Conservation (phyloP, 2,888 invertebrate genomes). For the Drosophila infuscata region DNA sequence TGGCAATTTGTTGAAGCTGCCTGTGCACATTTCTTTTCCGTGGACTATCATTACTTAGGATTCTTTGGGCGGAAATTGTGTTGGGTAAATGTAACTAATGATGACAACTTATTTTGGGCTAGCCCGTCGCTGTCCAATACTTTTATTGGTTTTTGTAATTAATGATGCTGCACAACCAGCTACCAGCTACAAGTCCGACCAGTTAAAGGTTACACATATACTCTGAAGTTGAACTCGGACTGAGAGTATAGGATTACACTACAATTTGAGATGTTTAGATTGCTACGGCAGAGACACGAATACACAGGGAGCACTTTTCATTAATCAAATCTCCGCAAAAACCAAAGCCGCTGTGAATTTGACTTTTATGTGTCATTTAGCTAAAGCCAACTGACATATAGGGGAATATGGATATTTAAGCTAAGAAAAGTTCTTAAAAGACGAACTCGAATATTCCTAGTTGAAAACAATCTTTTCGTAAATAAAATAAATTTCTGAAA, state of each 20-base stretch:
- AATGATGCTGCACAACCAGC: slow-evolving; percentile 53
- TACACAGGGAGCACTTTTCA: slow-evolving; percentile 27
- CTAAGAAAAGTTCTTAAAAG: not conserved
- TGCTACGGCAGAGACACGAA: slow-evolving; percentile 2
- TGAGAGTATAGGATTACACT: not conserved
- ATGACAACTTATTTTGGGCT: slow-evolving; percentile 71
- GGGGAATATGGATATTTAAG: not conserved
- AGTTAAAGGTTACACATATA: slow-evolving; percentile 13
- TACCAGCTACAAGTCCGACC: slow-evolving; percentile 1
- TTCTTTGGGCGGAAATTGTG: slow-evolving; percentile 34
- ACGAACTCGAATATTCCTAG: not conserved
- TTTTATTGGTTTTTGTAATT: slow-evolving; percentile 78
- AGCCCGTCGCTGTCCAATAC: slow-evolving; percentile 40
- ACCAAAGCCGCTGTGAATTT: slow-evolving; percentile 22
- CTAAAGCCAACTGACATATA: slow-evolving; percentile 13
- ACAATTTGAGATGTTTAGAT: slow-evolving; percentile 8
- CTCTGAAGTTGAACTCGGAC: slow-evolving; percentile 34
- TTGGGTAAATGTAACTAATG: slow-evolving; percentile 68
- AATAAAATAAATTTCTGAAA: not conserved
- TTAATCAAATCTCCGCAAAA: slow-evolving; percentile 54
- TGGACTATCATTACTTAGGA: slow-evolving; percentile 2
- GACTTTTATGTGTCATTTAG: slow-evolving; percentile 55
- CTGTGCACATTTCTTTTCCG: slow-evolving; percentile 9
- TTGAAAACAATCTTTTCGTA: not conserved
- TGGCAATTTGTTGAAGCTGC: slow-evolving; percentile 47